Evolutionary conservation across 1,140 invertebrate species (phyloP).

Genomic region (Magallana angulata): DNA sequence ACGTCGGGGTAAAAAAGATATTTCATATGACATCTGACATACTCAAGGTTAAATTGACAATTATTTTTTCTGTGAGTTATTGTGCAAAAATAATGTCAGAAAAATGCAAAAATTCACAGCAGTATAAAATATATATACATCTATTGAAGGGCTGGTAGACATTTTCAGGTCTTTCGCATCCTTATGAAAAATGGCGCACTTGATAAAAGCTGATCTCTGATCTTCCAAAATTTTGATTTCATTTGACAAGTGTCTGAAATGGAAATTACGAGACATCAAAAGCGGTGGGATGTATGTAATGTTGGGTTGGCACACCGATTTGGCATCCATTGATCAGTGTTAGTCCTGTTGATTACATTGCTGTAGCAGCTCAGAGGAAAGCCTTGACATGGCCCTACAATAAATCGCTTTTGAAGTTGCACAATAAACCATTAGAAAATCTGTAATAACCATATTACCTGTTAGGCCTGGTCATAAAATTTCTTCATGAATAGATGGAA

Average conservation of each 20-base stretch:
- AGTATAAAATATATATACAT: background rate
- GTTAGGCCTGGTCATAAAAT: conserved; percentile 11
- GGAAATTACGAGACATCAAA: conserved; percentile 7
- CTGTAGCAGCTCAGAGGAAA: conserved; percentile 25
- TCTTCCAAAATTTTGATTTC: conserved; percentile 32
- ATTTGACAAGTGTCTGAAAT: conserved; percentile 33
- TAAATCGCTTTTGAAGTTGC: conserved; percentile 36
- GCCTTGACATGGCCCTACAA: conserved; percentile 29
- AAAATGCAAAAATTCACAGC: background rate
- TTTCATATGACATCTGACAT: background rate
- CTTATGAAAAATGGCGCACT: conserved; percentile 28
- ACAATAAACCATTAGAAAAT: conserved; percentile 38
- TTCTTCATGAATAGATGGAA: conserved; percentile 34
- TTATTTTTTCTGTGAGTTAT: background rate
- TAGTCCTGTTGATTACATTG: conserved; percentile 19
- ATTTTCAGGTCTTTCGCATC: conserved; percentile 21
- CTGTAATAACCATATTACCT: conserved; percentile 38
- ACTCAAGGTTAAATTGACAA: background rate
- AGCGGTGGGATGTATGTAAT: conserved; percentile 10
- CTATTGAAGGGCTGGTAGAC: background rate
- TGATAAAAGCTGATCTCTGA: conserved; percentile 8
- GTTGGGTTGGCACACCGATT: conserved; percentile 16
- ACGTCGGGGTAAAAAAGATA: background rate
- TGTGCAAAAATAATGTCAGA: background rate
- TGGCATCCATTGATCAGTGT: background rate